Evolutionary conservation across 1,140 invertebrate species (phyloP).

Genomic region (Nymphalis io): DNA sequence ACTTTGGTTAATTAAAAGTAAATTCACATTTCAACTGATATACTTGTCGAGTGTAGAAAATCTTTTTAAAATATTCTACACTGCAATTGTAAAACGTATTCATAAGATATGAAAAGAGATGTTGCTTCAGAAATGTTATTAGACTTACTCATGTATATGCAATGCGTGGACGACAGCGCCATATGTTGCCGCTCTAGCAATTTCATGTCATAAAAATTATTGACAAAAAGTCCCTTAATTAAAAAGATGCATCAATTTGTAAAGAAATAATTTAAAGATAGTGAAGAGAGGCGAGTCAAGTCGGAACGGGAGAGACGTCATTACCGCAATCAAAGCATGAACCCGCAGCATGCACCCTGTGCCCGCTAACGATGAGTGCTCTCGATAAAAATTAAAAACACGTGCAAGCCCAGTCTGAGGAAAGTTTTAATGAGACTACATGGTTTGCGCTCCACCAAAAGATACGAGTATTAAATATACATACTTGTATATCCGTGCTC

Average conservation of each 20-base stretch:
- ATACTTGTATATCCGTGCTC: constrained; percentile 12
- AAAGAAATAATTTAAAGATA: constrained; percentile 74
- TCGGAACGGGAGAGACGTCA: constrained; percentile 68
- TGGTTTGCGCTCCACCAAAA: constrained; percentile 59
- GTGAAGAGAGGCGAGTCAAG: constrained; percentile 61
- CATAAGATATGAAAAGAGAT: constrained; percentile 31
- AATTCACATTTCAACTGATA: background rate
- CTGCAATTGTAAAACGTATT: constrained; percentile 24
- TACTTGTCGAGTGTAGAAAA: too few relatives aligned
- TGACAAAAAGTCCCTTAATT: constrained; percentile 54
- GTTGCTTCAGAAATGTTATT: constrained; percentile 22
- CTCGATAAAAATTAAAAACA: constrained; percentile 81
- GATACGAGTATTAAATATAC: constrained; percentile 34
- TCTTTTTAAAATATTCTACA: constrained; percentile 24
- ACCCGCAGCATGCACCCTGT: constrained; percentile 59
- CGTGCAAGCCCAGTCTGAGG: constrained; percentile 77
- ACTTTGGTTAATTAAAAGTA: background rate
- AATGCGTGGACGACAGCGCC: constrained; percentile 19
- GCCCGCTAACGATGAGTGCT: constrained; percentile 74
- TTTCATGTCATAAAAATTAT: constrained; percentile 29
- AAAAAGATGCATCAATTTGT: constrained; percentile 69
- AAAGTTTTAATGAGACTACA: constrained; percentile 81
- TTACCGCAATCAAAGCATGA: constrained; percentile 79
- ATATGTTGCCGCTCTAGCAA: constrained; percentile 26
- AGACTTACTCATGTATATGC: constrained; percentile 15